Percentiles rank a stretch among this genome's conserved stretches.
Conservation (phyloP, 1,140 invertebrate species). For the Dysdera silvatica region DNA sequence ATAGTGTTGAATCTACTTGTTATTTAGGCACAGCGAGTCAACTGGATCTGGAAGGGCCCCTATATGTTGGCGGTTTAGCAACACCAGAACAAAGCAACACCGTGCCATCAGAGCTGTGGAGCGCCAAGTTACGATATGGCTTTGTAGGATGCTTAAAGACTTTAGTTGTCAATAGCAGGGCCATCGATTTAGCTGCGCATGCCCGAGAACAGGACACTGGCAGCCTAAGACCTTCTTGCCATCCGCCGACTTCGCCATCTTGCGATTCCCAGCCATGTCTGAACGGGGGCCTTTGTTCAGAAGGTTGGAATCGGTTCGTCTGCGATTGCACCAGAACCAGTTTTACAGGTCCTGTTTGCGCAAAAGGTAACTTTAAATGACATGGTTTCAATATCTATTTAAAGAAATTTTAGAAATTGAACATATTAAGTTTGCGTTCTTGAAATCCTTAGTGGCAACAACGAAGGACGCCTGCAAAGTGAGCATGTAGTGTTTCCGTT, state of each 20-base stretch:
- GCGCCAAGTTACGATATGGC: slow-evolving; percentile 74
- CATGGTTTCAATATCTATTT: too few species aligned
- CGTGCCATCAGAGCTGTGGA: slow-evolving; percentile 81
- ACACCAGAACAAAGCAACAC: slow-evolving; percentile 45
- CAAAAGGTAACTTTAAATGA: slow-evolving; percentile 64
- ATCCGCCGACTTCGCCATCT: slow-evolving; percentile 55
- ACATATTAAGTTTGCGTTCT: too few species aligned
- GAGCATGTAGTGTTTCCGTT: too few species aligned
- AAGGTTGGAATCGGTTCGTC: slow-evolving; percentile 92
- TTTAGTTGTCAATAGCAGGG: slow-evolving; percentile 79
- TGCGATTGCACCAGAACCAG: slow-evolving; percentile 88
- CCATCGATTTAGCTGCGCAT: slow-evolving; percentile 79
- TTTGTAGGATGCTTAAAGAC: slow-evolving; percentile 93
- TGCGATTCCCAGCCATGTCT: slow-evolving; percentile 80
- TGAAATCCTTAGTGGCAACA: too few species aligned
- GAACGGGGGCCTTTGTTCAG: slow-evolving; percentile 77
- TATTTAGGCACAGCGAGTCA: slow-evolving; percentile 60
- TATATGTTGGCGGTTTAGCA: slow-evolving; percentile 82
- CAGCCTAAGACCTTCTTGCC: slow-evolving; percentile 77
- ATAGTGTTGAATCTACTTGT: too few species aligned
- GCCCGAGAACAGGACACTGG: slow-evolving; percentile 83
- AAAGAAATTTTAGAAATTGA: too few species aligned
- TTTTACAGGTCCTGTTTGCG: slow-evolving; percentile 85
- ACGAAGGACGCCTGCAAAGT: too few species aligned
- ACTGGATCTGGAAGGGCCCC: slow-evolving; percentile 75